phyloP scores from a whole-genome alignment of 2,888 invertebrate genomes.

The Biston stratarius region DNA sequence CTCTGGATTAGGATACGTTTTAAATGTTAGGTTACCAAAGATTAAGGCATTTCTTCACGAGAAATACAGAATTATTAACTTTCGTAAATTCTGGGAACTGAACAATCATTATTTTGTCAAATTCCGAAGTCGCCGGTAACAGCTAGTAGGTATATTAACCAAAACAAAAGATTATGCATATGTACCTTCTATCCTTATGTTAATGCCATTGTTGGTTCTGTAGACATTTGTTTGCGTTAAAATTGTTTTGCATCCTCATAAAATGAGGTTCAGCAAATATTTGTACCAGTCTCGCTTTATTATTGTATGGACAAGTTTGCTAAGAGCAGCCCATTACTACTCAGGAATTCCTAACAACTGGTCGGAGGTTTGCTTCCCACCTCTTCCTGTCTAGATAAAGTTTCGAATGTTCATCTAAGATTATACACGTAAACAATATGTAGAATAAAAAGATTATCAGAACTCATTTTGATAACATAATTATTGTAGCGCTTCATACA shows the following conservation, averaged over 20 bases:
- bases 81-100: no score
- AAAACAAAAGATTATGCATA: no score
- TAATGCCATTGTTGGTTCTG: not conserved
- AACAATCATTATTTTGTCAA: no score
- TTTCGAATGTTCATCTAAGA: conserved; percentile 27
- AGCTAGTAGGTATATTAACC: no score
- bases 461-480: conserved; percentile 8
- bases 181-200: not conserved
- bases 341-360: conserved; percentile 50
- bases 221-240: not conserved
- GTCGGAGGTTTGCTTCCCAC: conserved; percentile 52
- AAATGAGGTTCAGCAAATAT: conserved; percentile 1
- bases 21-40: no score
- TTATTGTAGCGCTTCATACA: not conserved
- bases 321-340: conserved; percentile 32
- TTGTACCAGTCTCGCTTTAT: conserved; percentile 18
- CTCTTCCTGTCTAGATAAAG: conserved; percentile 60
- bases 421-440: conserved; percentile 1
- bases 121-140: no score
- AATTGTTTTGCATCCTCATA: not conserved
- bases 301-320: conserved; percentile 22
- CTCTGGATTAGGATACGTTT: no score
- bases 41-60: no score
- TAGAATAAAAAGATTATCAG: conserved; percentile 14
- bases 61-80: no score